phyloP scores from a whole-genome alignment of 2,797 vertebrate species.

The Acanthurus tractus region DNA sequence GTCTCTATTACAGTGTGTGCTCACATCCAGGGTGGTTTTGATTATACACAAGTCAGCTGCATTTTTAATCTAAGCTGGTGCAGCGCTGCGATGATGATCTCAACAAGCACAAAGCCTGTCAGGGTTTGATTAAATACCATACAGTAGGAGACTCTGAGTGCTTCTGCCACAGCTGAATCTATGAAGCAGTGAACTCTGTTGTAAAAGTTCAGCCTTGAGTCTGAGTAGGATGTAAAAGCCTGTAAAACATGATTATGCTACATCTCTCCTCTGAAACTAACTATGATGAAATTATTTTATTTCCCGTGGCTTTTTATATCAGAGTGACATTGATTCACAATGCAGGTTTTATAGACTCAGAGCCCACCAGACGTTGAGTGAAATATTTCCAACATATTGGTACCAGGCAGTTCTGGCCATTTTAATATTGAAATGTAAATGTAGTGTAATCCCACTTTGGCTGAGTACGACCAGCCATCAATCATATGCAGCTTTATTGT shows the following conservation, averaged over 20 bases:
- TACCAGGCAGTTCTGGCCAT: conserved; percentile 1
- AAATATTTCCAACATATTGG: conserved; percentile 21
- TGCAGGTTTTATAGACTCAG: conserved; percentile 18
- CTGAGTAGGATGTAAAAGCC: conserved; percentile 9
- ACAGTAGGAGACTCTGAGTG: neutral
- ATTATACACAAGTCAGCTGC: conserved; percentile 58
- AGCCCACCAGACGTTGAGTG: conserved; percentile 5
- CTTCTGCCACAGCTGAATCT: conserved; percentile 5
- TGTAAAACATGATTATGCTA: conserved; percentile 1
- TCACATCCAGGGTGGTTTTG: conserved; percentile 37
- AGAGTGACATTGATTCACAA: conserved; percentile 10
- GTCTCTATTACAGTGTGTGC: conserved; percentile 42
- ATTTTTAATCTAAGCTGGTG: conserved; percentile 39
- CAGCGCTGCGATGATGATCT: conserved; percentile 11
- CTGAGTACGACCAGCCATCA: conserved; percentile 9
- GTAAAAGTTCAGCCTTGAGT: conserved; percentile 11
- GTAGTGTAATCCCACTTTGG: conserved; percentile 10
- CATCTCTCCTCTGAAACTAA: neutral
- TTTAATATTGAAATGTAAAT: conserved; percentile 35
- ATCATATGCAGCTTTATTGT: conserved; percentile 13
- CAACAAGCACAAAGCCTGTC: conserved; percentile 8
- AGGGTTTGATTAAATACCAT: neutral
- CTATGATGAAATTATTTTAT: conserved; percentile 27
- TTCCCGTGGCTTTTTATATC: conserved; percentile 19
- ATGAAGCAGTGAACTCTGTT: neutral